A percentile compares a stretch with the other conserved stretches of the same genome.
These are phyloP conservation scores for Edolisoma coerulescens DNA, from an alignment of 2,113 vertebrate species.

Conservation along the genomic window DNA sequence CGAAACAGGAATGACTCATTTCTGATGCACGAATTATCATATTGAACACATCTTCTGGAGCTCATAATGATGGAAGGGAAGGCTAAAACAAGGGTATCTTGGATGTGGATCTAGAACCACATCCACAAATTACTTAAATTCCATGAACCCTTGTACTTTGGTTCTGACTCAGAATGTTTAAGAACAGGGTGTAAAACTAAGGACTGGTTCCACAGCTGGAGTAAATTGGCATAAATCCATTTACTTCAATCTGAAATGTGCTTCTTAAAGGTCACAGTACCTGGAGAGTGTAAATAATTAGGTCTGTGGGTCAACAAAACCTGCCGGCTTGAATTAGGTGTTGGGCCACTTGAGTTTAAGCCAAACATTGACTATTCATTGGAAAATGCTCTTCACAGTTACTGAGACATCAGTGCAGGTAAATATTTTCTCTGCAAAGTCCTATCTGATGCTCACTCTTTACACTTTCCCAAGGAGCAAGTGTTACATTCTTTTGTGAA, in stretches of 20 bases:
- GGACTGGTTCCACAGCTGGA: neutral
- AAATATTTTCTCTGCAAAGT: slow-evolving; percentile 56
- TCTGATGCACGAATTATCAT: neutral
- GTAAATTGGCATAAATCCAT: neutral
- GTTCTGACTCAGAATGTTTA: slow-evolving; percentile 20
- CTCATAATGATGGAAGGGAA: neutral
- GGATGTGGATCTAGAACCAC: neutral
- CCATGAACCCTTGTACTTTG: neutral
- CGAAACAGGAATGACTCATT: neutral
- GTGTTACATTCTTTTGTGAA: neutral
- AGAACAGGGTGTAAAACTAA: slow-evolving; percentile 21
- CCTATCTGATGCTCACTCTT: slow-evolving; percentile 17
- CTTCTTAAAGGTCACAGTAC: slow-evolving; percentile 36
- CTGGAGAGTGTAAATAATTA: slow-evolving; percentile 37
- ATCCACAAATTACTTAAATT: neutral
- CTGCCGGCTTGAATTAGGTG: slow-evolving; percentile 34
- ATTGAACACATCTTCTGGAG: neutral
- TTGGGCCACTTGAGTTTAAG: slow-evolving; percentile 40
- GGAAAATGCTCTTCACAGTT: slow-evolving; percentile 43
- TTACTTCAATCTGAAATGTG: slow-evolving; percentile 1
- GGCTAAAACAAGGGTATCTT: neutral
- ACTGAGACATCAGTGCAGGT: slow-evolving; percentile 16
- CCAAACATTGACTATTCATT: slow-evolving; percentile 60
- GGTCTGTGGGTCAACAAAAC: slow-evolving; percentile 32
- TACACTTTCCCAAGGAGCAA: slow-evolving; percentile 17